phyloP scores from a whole-genome alignment of 2,113 vertebrate genomes.

The Bubo bubo region DNA sequence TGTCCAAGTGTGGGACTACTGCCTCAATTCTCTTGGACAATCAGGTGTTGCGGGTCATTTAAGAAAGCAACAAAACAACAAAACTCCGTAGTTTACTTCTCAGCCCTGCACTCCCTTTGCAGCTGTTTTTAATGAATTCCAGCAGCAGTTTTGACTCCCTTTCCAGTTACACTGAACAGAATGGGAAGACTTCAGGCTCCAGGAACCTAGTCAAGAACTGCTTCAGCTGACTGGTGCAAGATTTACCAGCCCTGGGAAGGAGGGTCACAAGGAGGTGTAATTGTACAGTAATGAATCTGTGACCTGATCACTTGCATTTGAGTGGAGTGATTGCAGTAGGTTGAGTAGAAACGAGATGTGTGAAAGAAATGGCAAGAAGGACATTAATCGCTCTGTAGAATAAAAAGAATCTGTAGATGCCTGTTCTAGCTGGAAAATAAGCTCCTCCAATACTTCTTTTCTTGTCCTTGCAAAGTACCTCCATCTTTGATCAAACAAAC shows the following conservation, averaged over 20 bases:
- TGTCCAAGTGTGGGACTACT: neutral
- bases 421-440: neutral
- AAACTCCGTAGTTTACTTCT: neutral
- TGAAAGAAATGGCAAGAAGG: neutral
- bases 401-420: neutral
- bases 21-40: neutral
- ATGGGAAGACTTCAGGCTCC: neutral
- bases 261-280: neutral
- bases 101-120: neutral
- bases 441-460: neutral
- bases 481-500: neutral
- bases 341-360: neutral
- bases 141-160: neutral
- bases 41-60: neutral
- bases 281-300: neutral
- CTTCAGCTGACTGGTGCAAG: neutral
- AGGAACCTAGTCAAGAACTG: neutral
- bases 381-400: neutral
- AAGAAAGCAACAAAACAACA: neutral
- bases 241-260: neutral
- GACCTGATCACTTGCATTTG: neutral
- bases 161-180: neutral
- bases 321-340: neutral
- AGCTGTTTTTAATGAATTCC: constrained; percentile 37
- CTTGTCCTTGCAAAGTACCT: neutral